A percentile compares a stretch with the other conserved stretches of the same genome.
Evolutionary conservation across 2,888 invertebrate genomes (phyloP).

Genomic region (Cetonia aurata): DNA sequence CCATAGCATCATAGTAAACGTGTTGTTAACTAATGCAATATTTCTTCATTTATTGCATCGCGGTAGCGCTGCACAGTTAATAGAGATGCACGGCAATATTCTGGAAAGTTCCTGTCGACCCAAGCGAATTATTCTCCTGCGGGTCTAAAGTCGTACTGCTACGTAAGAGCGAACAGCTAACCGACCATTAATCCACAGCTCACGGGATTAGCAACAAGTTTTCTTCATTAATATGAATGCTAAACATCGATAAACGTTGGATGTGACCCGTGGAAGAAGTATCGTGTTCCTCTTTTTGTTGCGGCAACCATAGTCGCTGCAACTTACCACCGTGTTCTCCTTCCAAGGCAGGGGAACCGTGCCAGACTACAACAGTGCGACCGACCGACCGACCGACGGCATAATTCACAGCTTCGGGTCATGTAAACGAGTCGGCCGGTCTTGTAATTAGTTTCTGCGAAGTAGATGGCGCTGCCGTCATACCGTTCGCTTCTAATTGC

Average conservation of each 20-base stretch:
- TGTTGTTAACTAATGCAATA: not conserved
- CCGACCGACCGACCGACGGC: not conserved
- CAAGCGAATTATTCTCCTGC: constrained; percentile 1
- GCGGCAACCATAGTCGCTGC: constrained; percentile 4
- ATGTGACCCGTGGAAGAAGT: constrained; percentile 2
- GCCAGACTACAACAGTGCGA: not conserved
- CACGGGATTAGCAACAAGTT: constrained; percentile 30
- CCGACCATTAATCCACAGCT: constrained; percentile 25
- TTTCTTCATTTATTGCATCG: constrained; percentile 9
- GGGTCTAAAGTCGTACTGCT: not conserved
- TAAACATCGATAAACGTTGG: constrained; percentile 29
- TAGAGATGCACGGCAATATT: too few relatives aligned
- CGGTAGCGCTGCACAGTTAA: not conserved
- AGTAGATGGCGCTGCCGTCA: constrained; percentile 25
- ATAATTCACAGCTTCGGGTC: constrained; percentile 37
- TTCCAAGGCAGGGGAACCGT: not conserved
- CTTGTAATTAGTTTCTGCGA: constrained; percentile 35
- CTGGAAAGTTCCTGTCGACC: not conserved
- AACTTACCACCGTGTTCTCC: not conserved
- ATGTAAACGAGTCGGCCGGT: constrained; percentile 33
- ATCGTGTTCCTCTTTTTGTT: constrained; percentile 11
- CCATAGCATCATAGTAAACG: too few relatives aligned
- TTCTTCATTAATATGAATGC: constrained; percentile 32
- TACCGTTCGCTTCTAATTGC: constrained; percentile 33
- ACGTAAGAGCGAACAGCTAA: not conserved